These are phyloP conservation scores for Pterostichus madidus DNA, from an alignment of 2,888 invertebrate species.

Conservation along the genomic window DNA sequence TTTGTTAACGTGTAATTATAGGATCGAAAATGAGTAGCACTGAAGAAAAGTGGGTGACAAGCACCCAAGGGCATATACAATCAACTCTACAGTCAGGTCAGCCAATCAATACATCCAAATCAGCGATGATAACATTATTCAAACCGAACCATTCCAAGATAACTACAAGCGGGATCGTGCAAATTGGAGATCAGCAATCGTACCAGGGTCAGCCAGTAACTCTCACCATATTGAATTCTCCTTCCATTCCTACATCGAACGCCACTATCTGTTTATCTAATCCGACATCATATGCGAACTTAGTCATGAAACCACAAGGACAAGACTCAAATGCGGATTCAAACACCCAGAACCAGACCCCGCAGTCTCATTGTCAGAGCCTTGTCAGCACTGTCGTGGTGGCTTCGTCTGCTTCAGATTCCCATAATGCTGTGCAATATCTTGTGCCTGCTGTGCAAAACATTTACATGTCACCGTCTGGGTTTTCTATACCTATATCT, in stretches of 20 bases:
- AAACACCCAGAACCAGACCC: conserved; percentile 71
- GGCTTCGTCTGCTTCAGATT: conserved; percentile 74
- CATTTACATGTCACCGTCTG: conserved; percentile 76
- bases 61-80: conserved; percentile 26
- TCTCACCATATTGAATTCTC: conserved; percentile 74
- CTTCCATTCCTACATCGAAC: conserved; percentile 67
- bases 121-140: conserved; percentile 71
- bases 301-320: conserved; percentile 68
- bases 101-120: conserved; percentile 71
- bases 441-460: conserved; percentile 75
- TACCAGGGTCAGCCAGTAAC: conserved; percentile 75
- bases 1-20: conserved; percentile 14
- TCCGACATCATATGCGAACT: conserved; percentile 67
- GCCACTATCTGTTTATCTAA: conserved; percentile 67
- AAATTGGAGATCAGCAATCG: conserved; percentile 59
- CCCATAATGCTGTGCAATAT: conserved; percentile 71
- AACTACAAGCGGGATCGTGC: conserved; percentile 51
- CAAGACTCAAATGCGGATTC: conserved; percentile 45
- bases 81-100: conserved; percentile 10
- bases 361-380: conserved; percentile 71
- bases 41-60: conserved; percentile 46
- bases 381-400: conserved; percentile 73
- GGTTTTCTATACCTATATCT: conserved; percentile 78
- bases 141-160: conserved; percentile 72
- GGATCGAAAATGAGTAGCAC: conserved; percentile 28